phyloP scores from a whole-genome alignment of 1,140 invertebrate genomes.

The Calliopsis andreniformis region DNA sequence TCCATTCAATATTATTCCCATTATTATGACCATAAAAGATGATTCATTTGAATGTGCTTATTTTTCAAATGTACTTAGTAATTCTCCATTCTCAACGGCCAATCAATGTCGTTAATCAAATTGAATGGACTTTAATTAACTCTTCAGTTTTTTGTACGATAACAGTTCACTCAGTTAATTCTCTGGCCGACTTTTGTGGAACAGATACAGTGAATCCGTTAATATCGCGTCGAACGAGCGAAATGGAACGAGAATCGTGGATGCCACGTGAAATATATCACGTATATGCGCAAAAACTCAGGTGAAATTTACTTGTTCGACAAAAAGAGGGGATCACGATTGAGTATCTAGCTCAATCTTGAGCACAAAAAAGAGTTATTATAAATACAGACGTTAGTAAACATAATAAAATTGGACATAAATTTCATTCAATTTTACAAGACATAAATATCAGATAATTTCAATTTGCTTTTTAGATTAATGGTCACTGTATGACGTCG shows the following conservation, averaged over 20 bases:
- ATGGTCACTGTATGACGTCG: no score
- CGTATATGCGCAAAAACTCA: constrained; percentile 4
- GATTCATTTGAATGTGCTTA: background rate
- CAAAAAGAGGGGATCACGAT: constrained; percentile 48
- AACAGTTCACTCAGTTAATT: background rate
- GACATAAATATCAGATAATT: no score
- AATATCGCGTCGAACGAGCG: constrained; percentile 18
- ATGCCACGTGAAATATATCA: constrained; percentile 7
- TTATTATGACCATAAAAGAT: background rate
- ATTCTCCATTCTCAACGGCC: no score
- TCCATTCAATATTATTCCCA: no score
- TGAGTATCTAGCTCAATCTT: background rate
- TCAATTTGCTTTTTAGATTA: no score
- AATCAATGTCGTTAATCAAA: no score
- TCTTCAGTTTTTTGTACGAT: background rate
- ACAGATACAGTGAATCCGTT: background rate
- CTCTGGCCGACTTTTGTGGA: no score
- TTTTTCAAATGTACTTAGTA: background rate
- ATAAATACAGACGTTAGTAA: no score
- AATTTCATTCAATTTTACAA: no score
- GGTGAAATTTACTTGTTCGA: constrained; percentile 46
- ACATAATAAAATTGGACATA: no score
- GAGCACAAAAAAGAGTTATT: background rate
- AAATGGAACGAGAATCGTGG: constrained; percentile 30
- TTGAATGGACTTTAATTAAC: background rate